Percentiles rank a stretch among this genome's conserved stretches.
Evolutionary conservation across 2,113 vertebrate genomes (phyloP).

Genomic region (Archilochus colubris): DNA sequence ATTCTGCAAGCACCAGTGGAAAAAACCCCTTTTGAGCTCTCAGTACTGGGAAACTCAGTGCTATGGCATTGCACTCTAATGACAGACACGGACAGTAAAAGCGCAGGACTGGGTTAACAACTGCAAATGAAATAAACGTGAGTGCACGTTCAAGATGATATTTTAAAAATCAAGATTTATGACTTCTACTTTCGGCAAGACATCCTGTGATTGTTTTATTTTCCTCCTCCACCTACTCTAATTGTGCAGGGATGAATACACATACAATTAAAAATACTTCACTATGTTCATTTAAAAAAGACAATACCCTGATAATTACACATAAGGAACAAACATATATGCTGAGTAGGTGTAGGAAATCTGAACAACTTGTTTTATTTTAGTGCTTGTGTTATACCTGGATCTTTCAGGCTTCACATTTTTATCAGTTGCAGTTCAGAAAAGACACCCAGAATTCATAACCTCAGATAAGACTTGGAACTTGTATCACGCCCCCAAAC

Average conservation of each 20-base stretch:
- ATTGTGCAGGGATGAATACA: slow-evolving; percentile 56
- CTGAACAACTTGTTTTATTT: not conserved
- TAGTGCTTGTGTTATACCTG: not conserved
- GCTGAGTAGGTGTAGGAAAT: not conserved
- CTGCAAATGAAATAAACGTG: slow-evolving; percentile 36
- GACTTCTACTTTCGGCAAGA: slow-evolving; percentile 36
- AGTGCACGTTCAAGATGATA: not conserved
- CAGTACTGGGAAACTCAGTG: fast-evolving
- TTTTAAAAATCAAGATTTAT: slow-evolving; percentile 37
- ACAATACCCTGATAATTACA: slow-evolving; percentile 1
- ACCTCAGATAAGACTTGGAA: not conserved
- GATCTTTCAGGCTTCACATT: not conserved
- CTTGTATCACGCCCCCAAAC: not conserved
- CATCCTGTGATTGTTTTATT: slow-evolving; percentile 72
- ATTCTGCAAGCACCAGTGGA: not conserved
- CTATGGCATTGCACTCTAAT: fast-evolving
- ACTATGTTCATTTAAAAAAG: slow-evolving; percentile 18
- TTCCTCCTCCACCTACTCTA: slow-evolving; percentile 62
- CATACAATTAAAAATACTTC: slow-evolving; percentile 46
- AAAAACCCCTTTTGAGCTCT: not conserved
- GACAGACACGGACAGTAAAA: not conserved
- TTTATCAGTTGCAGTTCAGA: not conserved
- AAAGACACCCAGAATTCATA: not conserved
- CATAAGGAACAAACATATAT: not conserved
- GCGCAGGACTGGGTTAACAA: not conserved